Percentiles rank a stretch among this genome's conserved stretches.
phyloP scores from a whole-genome alignment of 2,888 invertebrate species.

The Schizotus pectinicornis region DNA sequence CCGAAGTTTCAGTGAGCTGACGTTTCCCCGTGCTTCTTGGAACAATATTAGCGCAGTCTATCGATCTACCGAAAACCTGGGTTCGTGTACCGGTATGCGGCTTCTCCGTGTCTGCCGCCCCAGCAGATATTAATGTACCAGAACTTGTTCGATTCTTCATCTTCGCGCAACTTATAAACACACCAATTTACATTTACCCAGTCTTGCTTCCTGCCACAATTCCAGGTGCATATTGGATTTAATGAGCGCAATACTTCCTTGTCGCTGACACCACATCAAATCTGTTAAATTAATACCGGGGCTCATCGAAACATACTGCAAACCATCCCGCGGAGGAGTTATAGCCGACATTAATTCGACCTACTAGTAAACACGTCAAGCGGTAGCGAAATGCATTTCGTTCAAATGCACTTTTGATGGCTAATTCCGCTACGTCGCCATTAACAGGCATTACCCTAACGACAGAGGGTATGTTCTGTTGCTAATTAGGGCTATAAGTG shows the following conservation, averaged over 20 bases:
- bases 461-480: slow-evolving; percentile 19
- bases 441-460: slow-evolving; percentile 6
- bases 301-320: too few species aligned
- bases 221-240: too few species aligned
- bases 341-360: too few species aligned
- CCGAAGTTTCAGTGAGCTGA: slow-evolving; percentile 45
- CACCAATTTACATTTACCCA: not conserved
- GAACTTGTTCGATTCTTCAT: slow-evolving; percentile 15
- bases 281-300: too few species aligned
- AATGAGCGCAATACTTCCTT: too few species aligned
- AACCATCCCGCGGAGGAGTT: too few species aligned
- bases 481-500: slow-evolving; percentile 35
- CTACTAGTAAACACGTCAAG: too few species aligned
- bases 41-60: slow-evolving; percentile 45
- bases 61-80: slow-evolving; percentile 38
- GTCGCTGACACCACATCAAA: too few species aligned
- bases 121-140: slow-evolving; percentile 16
- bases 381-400: too few species aligned
- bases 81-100: slow-evolving; percentile 22
- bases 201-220: too few species aligned
- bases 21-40: slow-evolving; percentile 41
- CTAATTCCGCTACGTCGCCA: not conserved
- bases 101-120: slow-evolving; percentile 7
- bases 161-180: slow-evolving; percentile 3
- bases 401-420: too few species aligned